Percentiles rank a stretch among this genome's conserved stretches.
These are phyloP conservation scores for Lemur catta DNA, from an alignment of 2,797 vertebrate species.

Conservation along the genomic window DNA sequence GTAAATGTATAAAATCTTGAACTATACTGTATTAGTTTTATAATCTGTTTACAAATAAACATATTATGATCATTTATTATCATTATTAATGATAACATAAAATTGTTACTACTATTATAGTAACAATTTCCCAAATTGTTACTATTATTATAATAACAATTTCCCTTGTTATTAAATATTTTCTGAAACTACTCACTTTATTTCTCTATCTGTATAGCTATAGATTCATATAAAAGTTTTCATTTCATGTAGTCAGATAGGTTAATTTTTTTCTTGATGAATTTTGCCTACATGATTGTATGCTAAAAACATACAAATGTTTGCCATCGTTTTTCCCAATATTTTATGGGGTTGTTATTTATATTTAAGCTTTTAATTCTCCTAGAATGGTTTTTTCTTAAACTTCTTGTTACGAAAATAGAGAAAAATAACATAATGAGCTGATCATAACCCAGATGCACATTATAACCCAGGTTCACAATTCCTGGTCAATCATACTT, in stretches of 20 bases:
- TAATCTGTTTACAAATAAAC: background rate
- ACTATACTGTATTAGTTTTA: background rate
- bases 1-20: background rate
- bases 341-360: background rate
- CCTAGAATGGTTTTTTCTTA: background rate
- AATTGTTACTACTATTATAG: background rate
- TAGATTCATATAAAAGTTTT: background rate
- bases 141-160: background rate
- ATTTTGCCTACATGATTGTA: background rate
- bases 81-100: background rate
- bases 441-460: background rate
- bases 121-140: background rate
- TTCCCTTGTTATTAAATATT: background rate
- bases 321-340: background rate
- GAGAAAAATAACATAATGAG: background rate
- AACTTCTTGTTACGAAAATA: background rate
- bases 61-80: background rate
- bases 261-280: background rate
- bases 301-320: background rate
- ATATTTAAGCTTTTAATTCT: background rate
- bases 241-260: background rate
- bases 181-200: background rate
- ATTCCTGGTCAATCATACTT: background rate
- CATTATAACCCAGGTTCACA: background rate
- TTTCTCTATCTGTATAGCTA: background rate